phyloP scores from a whole-genome alignment of 2,113 vertebrate species.

The Python bivittatus region DNA sequence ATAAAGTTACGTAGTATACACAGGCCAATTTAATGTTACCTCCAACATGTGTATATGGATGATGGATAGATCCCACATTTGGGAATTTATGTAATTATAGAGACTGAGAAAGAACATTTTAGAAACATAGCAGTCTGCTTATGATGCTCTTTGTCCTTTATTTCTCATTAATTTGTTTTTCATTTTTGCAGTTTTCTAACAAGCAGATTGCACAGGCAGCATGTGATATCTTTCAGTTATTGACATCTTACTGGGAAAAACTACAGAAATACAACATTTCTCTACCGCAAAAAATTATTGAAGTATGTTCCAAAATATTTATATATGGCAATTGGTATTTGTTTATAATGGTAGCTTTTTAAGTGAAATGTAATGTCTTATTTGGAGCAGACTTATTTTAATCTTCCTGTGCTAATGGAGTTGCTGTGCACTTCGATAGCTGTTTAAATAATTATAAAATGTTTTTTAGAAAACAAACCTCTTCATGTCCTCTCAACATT shows the following conservation, averaged over 20 bases:
- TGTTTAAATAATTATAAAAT: conserved; percentile 6
- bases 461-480: not conserved
- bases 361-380: conserved; percentile 2
- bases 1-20: not conserved
- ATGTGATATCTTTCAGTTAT: conserved; percentile 91
- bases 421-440: not conserved
- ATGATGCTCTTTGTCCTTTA: not conserved
- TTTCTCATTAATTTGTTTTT: conserved; percentile 35
- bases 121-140: fast-evolving
- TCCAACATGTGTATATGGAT: not conserved
- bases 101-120: not conserved
- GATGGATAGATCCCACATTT: not conserved
- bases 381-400: not conserved
- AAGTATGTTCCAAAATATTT: conserved; percentile 75
- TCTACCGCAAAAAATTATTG: conserved; percentile 90
- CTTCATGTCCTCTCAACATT: not conserved
- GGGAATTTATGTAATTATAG: not conserved
- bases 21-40: not conserved
- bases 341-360: conserved; percentile 32
- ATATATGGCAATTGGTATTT: fast-evolving
- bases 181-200: conserved; percentile 86
- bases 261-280: conserved; percentile 84
- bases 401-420: not conserved
- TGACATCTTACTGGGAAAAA: conserved; percentile 92
- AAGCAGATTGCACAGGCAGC: conserved; percentile 92